A percentile compares a stretch with the other conserved stretches of the same genome.
Evolutionary conservation across 92 coral and sea anemone genomes (phyloP).

Genomic region (Porites evermanni): DNA sequence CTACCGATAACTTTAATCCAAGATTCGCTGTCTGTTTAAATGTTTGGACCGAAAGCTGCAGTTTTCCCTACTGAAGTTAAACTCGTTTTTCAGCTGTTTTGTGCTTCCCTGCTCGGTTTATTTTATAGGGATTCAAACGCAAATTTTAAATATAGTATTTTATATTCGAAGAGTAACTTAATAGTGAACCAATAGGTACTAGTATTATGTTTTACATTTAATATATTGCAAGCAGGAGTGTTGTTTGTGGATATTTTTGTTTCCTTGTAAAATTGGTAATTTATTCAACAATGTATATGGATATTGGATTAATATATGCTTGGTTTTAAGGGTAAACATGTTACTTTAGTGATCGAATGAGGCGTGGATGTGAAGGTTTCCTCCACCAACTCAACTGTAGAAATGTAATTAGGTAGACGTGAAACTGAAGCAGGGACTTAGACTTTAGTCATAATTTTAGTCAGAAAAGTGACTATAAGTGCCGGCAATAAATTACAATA

Average conservation of each 20-base stretch:
- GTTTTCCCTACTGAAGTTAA: neutral
- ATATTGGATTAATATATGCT: slow-evolving; percentile 5
- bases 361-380: no score
- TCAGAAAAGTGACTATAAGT: no score
- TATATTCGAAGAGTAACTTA: neutral
- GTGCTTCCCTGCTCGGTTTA: neutral
- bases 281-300: neutral
- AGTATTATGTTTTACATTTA: no score
- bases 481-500: no score
- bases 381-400: no score
- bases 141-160: no score
- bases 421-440: no score
- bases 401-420: no score
- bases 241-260: neutral
- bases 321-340: neutral
- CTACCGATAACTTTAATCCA: no score
- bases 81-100: neutral
- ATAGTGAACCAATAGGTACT: neutral
- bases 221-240: neutral
- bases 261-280: neutral
- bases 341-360: neutral
- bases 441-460: no score
- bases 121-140: neutral
- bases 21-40: no score
- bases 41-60: no score